These are phyloP conservation scores for Chromis chromis DNA, from an alignment of 2,797 vertebrate genomes.

Conservation along the genomic window DNA sequence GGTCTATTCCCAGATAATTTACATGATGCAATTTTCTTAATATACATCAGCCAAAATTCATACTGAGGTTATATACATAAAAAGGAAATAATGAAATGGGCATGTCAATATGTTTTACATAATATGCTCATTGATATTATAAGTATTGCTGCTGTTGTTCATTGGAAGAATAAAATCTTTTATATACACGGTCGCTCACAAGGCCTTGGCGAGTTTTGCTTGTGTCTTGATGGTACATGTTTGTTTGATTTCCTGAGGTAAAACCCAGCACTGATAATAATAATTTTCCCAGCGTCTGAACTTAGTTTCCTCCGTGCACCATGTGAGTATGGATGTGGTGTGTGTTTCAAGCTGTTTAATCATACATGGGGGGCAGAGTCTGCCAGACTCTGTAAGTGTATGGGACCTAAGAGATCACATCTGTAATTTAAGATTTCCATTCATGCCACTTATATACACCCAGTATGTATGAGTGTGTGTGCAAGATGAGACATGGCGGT, in stretches of 20 bases:
- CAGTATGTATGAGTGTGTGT: slow-evolving; percentile 2
- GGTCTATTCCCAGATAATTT: not conserved
- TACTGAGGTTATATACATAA: not conserved
- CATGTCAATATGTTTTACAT: not conserved
- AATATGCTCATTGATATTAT: not conserved
- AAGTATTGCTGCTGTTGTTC: not conserved
- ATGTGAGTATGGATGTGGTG: slow-evolving; percentile 37
- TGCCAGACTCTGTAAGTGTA: slow-evolving; percentile 61
- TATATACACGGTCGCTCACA: slow-evolving; percentile 18
- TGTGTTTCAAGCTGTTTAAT: slow-evolving; percentile 60
- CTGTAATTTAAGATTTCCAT: slow-evolving; percentile 63
- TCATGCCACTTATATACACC: slow-evolving; percentile 19
- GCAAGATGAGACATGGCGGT: slow-evolving; percentile 52
- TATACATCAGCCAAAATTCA: not conserved
- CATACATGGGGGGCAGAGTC: slow-evolving; percentile 25
- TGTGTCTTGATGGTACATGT: slow-evolving; percentile 59
- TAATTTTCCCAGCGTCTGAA: slow-evolving; percentile 66
- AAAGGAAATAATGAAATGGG: not conserved
- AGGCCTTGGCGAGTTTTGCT: slow-evolving; percentile 56
- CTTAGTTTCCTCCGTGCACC: slow-evolving; percentile 47
- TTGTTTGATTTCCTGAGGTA: slow-evolving; percentile 73
- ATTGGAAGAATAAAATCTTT: not conserved
- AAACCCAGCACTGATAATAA: slow-evolving; percentile 62
- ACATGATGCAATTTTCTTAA: not conserved
- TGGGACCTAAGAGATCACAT: slow-evolving; percentile 17